Conservation (phyloP, 2,888 invertebrate species). For the Notodonta dromedarius region DNA sequence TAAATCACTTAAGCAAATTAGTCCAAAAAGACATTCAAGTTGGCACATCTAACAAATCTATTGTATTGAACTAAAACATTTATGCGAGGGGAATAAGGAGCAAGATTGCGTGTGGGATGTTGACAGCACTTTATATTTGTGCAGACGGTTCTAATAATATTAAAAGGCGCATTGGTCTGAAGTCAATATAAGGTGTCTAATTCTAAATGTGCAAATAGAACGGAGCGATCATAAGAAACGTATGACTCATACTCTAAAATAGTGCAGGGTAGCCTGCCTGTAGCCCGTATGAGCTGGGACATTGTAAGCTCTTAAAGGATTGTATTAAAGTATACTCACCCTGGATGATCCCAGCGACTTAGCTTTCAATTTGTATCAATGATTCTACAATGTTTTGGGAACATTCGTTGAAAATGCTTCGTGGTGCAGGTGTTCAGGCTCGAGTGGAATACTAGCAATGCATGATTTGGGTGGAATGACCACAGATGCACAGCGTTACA, state of each 20-base stretch:
- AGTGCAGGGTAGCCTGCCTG: not conserved
- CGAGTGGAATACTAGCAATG: too few species aligned
- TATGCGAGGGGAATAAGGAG: not conserved
- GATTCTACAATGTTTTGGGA: too few species aligned
- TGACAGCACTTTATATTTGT: not conserved
- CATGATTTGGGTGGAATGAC: too few species aligned
- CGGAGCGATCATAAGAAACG: slow-evolving; percentile 4
- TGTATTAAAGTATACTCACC: too few species aligned
- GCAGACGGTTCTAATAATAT: slow-evolving; percentile 5
- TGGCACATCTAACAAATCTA: not conserved
- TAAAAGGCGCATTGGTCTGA: slow-evolving; percentile 3
- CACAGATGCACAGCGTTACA: too few species aligned
- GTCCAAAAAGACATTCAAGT: slow-evolving; percentile 3
- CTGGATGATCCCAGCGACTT: too few species aligned
- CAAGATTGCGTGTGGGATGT: not conserved
- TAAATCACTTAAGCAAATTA: slow-evolving; percentile 5
- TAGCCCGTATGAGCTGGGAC: not conserved
- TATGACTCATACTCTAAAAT: slow-evolving; percentile 5
- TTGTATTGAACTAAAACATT: not conserved
- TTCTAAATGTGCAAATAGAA: slow-evolving; percentile 5
- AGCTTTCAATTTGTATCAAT: too few species aligned
- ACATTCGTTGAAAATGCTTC: too few species aligned
- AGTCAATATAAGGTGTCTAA: slow-evolving; percentile 1
- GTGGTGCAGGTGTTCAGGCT: too few species aligned
- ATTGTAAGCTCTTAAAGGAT: too few species aligned